Conservation (phyloP, 2,888 invertebrate species). For the Drosophila kambysellisi region DNA sequence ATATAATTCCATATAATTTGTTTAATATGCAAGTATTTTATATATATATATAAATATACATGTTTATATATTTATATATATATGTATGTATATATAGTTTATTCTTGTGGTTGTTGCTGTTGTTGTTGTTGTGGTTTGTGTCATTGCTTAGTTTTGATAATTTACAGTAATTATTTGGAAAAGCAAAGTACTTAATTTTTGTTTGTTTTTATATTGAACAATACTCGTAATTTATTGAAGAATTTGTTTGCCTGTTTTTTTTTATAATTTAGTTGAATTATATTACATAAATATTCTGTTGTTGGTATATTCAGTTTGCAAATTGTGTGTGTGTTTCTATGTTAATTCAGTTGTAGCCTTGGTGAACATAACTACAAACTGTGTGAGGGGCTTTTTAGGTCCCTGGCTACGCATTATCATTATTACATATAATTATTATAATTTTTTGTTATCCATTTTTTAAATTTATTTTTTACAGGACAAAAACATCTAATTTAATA, state of each 20-base stretch:
- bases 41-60: slow-evolving; percentile 64
- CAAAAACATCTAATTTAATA: slow-evolving; percentile 84
- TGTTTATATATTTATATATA: slow-evolving; percentile 35
- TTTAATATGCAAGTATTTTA: slow-evolving; percentile 75
- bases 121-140: slow-evolving; percentile 62
- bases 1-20: slow-evolving; percentile 78
- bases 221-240: slow-evolving; percentile 56
- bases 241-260: slow-evolving; percentile 53
- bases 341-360: slow-evolving; percentile 26
- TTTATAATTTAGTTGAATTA: slow-evolving; percentile 75
- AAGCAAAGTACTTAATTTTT: slow-evolving; percentile 65
- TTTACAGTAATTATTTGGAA: slow-evolving; percentile 73
- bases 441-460: slow-evolving; percentile 48
- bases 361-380: slow-evolving; percentile 79
- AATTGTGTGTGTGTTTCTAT: slow-evolving; percentile 44
- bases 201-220: slow-evolving; percentile 62
- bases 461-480: slow-evolving; percentile 83
- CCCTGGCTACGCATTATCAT: slow-evolving; percentile 69
- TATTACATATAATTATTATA: slow-evolving; percentile 59
- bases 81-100: slow-evolving; percentile 62
- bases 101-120: slow-evolving; percentile 59
- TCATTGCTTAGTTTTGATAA: slow-evolving; percentile 54
- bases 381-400: slow-evolving; percentile 52
- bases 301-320: slow-evolving; percentile 63
- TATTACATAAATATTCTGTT: slow-evolving; percentile 74